A percentile compares a stretch with the other conserved stretches of the same genome.
Evolutionary conservation across 2,888 invertebrate species (phyloP).

Genomic region (Xestoiulus laeticollis): DNA sequence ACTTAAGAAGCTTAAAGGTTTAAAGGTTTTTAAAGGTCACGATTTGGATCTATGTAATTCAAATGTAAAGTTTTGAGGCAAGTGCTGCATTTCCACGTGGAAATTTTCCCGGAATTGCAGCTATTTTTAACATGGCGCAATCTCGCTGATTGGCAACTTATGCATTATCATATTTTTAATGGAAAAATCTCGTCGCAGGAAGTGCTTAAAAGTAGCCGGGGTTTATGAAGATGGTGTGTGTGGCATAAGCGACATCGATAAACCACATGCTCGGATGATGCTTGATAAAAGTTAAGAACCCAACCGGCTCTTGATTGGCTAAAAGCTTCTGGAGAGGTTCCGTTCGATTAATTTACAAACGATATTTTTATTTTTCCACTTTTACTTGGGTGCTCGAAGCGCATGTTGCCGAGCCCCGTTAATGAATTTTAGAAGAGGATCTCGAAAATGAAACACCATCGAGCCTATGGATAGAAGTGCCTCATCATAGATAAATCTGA

Average conservation of each 20-base stretch:
- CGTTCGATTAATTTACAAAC: slow-evolving; percentile 1
- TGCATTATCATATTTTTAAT: not conserved
- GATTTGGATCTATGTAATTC: no score
- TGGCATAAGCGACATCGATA: not conserved
- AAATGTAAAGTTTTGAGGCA: not conserved
- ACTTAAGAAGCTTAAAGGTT: not conserved
- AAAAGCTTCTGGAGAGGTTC: not conserved
- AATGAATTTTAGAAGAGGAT: slow-evolving; percentile 13
- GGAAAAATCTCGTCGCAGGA: slow-evolving; percentile 24
- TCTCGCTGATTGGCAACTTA: not conserved
- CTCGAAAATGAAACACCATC: not conserved
- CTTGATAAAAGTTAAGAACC: not conserved
- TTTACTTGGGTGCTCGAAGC: not conserved
- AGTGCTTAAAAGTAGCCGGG: slow-evolving; percentile 2
- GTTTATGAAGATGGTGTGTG: not conserved
- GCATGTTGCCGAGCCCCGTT: not conserved
- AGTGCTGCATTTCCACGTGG: not conserved
- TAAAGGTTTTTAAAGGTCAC: not conserved
- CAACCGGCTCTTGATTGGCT: not conserved
- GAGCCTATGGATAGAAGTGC: not conserved
- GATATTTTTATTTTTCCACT: not conserved
- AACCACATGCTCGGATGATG: slow-evolving; percentile 5
- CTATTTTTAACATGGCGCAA: not conserved
- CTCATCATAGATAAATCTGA: not conserved
- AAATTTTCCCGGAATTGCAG: not conserved